Percentiles rank a stretch among this genome's conserved stretches.
Evolutionary conservation across 2,113 vertebrate genomes (phyloP).

Genomic region (Hippoglossus stenolepis): DNA sequence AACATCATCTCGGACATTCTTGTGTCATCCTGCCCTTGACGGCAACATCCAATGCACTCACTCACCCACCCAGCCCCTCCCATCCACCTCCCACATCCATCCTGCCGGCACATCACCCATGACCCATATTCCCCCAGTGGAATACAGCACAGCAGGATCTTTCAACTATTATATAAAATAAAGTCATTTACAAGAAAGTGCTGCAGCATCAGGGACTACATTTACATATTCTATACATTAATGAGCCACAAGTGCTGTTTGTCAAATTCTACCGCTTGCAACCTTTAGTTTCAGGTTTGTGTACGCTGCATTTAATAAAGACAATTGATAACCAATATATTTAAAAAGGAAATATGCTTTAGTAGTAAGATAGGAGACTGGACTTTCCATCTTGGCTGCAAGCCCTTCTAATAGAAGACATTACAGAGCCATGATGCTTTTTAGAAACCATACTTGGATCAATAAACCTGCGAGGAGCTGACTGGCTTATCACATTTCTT

Average conservation of each 20-base stretch:
- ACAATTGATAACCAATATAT: not conserved
- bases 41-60: conserved; percentile 6
- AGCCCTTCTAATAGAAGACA: conserved; percentile 35
- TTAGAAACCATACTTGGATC: conserved; percentile 60
- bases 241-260: not conserved
- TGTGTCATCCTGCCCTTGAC: conserved; percentile 19
- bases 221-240: not conserved
- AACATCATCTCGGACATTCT: not conserved
- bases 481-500: conserved; percentile 69
- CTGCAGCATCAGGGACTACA: not conserved
- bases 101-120: conserved; percentile 8
- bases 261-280: not conserved
- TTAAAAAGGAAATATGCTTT: not conserved
- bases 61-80: not conserved
- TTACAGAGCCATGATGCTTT: conserved; percentile 43
- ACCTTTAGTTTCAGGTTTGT: not conserved
- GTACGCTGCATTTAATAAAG: not conserved
- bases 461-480: conserved; percentile 64
- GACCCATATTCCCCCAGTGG: conserved; percentile 43
- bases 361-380: not conserved
- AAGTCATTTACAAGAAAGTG: conserved; percentile 20
- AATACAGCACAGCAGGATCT: not conserved
- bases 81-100: conserved; percentile 7
- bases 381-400: conserved; percentile 32
- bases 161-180: conserved; percentile 11